Percentiles rank a stretch among this genome's conserved stretches.
These are phyloP conservation scores for Bothrops jararaca DNA, from an alignment of 2,113 vertebrate genomes.

Conservation along the genomic window DNA sequence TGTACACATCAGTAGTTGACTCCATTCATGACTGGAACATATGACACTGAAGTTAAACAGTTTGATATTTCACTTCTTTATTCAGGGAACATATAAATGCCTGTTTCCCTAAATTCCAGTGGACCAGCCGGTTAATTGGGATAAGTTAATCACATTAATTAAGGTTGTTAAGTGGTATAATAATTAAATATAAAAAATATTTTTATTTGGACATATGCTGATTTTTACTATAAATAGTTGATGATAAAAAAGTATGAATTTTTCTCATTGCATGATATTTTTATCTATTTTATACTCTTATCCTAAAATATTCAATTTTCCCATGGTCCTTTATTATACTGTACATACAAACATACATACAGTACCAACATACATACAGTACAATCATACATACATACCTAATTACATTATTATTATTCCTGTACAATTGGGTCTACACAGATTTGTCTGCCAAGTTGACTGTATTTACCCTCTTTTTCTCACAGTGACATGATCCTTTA, in stretches of 20 bases:
- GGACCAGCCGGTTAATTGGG: background rate
- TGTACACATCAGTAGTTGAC: background rate
- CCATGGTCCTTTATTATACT: background rate
- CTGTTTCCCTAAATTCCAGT: background rate
- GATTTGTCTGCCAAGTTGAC: background rate
- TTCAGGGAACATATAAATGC: background rate
- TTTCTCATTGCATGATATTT: background rate
- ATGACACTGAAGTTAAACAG: background rate
- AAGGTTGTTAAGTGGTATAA: background rate
- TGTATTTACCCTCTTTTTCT: slow-evolving; percentile 30
- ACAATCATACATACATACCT: no score
- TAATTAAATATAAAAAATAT: background rate
- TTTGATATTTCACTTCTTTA: background rate
- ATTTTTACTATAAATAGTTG: background rate
- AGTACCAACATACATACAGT: no score
- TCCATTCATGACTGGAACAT: background rate
- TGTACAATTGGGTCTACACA: background rate
- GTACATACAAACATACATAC: background rate
- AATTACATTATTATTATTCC: background rate
- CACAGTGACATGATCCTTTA: background rate
- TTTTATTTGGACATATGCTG: background rate
- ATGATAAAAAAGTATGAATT: background rate
- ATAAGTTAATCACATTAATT: background rate
- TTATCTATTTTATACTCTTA: background rate
- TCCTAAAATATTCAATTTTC: background rate